Percentiles rank a stretch among this genome's conserved stretches.
These are phyloP conservation scores for Lasioglossum figueresi DNA, from an alignment of 2,888 invertebrate species.

Conservation along the genomic window DNA sequence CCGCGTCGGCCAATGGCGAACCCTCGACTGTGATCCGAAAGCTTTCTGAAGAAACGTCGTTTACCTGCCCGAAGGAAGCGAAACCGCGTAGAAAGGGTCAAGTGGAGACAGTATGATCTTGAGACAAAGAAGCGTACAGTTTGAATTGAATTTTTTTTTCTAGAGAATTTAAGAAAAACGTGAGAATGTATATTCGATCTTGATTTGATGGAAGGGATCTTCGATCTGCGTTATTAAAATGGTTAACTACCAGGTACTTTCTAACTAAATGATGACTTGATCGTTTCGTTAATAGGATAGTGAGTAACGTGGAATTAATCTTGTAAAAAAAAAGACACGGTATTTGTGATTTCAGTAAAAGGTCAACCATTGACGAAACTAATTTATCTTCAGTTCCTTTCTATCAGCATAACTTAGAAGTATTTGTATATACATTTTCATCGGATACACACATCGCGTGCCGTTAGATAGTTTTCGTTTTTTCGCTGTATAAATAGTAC, in stretches of 20 bases:
- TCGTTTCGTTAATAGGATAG: constrained; percentile 28
- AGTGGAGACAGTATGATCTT: constrained; percentile 87
- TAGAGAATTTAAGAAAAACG: constrained; percentile 18
- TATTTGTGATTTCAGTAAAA: constrained; percentile 31
- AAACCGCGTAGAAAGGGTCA: constrained; percentile 85
- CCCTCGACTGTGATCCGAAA: constrained; percentile 68
- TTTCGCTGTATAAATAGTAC: constrained; percentile 41
- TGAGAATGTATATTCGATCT: constrained; percentile 42
- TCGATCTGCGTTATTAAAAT: constrained; percentile 39
- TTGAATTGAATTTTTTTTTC: constrained; percentile 31
- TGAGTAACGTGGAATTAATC: constrained; percentile 16
- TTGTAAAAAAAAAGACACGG: constrained; percentile 28
- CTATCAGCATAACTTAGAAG: constrained; percentile 33
- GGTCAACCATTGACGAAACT: constrained; percentile 19
- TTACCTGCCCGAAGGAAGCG: constrained; percentile 87
- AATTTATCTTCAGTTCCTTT: constrained; percentile 42
- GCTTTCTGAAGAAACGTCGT: constrained; percentile 91
- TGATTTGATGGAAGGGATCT: constrained; percentile 23
- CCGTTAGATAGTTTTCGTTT: constrained; percentile 20
- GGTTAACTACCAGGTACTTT: constrained; percentile 39
- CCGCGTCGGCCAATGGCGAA: constrained; percentile 59
- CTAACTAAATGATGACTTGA: constrained; percentile 39
- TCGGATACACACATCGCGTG: constrained; percentile 17
- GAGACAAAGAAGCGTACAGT: constrained; percentile 12
- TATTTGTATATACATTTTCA: constrained; percentile 53